Evolutionary conservation across 2,797 vertebrate genomes (phyloP), one percentile per base, ranked within the genome.

Genomic region (Cuniculus paca): DNA sequence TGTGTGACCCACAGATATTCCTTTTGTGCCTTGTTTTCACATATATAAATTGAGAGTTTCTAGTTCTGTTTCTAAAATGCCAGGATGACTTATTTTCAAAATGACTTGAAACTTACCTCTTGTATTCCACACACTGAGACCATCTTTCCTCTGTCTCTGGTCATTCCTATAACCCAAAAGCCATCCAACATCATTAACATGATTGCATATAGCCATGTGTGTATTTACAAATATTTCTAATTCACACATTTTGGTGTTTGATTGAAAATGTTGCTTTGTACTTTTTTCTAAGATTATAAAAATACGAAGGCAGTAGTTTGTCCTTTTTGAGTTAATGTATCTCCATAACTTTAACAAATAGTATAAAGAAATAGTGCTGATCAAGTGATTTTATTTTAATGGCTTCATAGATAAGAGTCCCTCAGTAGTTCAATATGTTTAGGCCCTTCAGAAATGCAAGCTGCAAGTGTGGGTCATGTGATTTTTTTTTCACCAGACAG

Each of bases 1-100:
- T 54, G 16, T n/a, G 12, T 82, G 36, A 78, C 2, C 2, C 24
- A 54, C 3, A 58, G 3, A 34, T 68, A n/a, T 60, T 74, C 14
- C 84, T 72, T 78, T 63, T 88, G 26, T 54, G 6, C 19, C 31
- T 42, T 34, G 60, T 26, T 54, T 89, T 74, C 45, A 60, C 75
- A 56, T 48, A 20, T 65, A 61, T 85, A 58, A 81, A 28, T 78
- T 88, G 22, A 60, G 50, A 88, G 31, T 83, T 60, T 80, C 9
- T 34, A 42, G 42, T 94, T 91, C n/a, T 82, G 60, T 60, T 74
- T 91, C 22, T 80, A 60, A 82, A 78, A 82, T 88, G 54, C 45
- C 39, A 84, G 10, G 7, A 72, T 89, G 17, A 39, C 16, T 96
- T 5, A 36, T 34, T 91, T 95, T 89, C 13, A 68, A 68, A 90